Evolutionary conservation across 1,140 invertebrate species (phyloP).

Genomic region (Cotesia glomerata): DNA sequence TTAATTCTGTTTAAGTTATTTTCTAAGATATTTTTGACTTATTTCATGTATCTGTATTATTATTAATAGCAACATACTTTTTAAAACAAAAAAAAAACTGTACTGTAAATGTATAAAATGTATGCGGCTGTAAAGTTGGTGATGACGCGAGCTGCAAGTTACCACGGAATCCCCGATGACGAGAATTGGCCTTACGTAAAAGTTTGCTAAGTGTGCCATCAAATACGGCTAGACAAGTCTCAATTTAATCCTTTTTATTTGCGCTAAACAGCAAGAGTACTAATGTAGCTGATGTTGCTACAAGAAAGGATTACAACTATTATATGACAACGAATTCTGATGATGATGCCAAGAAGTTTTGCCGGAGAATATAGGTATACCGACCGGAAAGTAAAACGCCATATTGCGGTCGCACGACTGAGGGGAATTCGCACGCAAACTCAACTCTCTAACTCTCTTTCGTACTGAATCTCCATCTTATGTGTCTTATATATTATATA

Average conservation of each 20-base stretch:
- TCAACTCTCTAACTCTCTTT: not conserved
- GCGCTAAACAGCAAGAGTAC: no score
- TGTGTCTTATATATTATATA: no score
- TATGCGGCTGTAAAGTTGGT: not conserved
- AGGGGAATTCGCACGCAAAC: constrained; percentile 22
- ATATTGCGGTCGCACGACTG: constrained; percentile 22
- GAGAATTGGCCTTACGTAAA: constrained; percentile 5
- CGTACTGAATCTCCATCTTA: not conserved
- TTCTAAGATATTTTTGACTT: no score
- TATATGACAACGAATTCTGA: no score
- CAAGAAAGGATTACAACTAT: no score
- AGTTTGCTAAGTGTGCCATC: not conserved
- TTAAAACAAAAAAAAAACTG: no score
- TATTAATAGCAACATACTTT: no score
- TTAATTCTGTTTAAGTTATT: no score
- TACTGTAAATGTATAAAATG: no score
- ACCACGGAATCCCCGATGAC: not conserved
- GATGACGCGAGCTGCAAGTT: constrained; percentile 11
- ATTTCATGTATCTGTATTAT: no score
- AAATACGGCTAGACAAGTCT: constrained; percentile 14
- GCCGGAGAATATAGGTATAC: not conserved
- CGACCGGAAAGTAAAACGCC: constrained; percentile 21
- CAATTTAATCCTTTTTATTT: no score
- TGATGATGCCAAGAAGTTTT: not conserved
- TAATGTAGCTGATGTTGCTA: no score